These are phyloP conservation scores for Agrotis ipsilon DNA, from an alignment of 2,888 invertebrate species.

Conservation along the genomic window DNA sequence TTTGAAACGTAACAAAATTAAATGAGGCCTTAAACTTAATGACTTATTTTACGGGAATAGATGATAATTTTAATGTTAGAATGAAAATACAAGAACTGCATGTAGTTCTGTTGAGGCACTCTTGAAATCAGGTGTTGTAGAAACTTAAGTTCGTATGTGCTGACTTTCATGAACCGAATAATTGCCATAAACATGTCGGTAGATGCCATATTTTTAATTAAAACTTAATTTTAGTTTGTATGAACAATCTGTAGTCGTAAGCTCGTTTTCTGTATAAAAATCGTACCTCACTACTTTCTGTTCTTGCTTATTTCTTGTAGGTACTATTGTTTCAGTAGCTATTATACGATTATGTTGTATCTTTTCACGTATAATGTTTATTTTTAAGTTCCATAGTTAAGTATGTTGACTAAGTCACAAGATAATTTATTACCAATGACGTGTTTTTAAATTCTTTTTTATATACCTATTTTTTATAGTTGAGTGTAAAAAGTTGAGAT, in stretches of 20 bases:
- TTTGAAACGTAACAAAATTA: conserved; percentile 50
- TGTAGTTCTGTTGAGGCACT: conserved; percentile 41
- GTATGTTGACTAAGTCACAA: conserved; percentile 90
- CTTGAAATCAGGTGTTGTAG: conserved; percentile 41
- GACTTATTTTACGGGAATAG: conserved; percentile 52
- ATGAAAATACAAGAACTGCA: conserved; percentile 23
- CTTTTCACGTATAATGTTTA: conserved; percentile 74
- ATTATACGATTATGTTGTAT: conserved; percentile 67
- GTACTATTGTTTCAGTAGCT: conserved; percentile 68
- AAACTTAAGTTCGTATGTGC: conserved; percentile 52
- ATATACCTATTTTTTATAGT: conserved; percentile 83
- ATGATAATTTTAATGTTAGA: conserved; percentile 47
- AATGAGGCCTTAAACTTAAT: conserved; percentile 61
- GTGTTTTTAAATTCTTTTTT: conserved; percentile 88
- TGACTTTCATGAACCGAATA: conserved; percentile 70
- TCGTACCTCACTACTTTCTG: conserved; percentile 81
- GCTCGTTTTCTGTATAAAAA: conserved; percentile 76
- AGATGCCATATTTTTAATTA: conserved; percentile 86
- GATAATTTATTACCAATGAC: conserved; percentile 91
- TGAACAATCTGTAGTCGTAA: conserved; percentile 76
- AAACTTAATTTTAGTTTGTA: conserved; percentile 76
- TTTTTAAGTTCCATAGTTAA: conserved; percentile 77
- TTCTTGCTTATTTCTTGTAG: conserved; percentile 78
- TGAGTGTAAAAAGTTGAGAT: conserved; percentile 84
- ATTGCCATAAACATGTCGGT: conserved; percentile 87